Evolutionary conservation across 2,797 vertebrate genomes (phyloP).

Genomic region (Emys orbicularis): DNA sequence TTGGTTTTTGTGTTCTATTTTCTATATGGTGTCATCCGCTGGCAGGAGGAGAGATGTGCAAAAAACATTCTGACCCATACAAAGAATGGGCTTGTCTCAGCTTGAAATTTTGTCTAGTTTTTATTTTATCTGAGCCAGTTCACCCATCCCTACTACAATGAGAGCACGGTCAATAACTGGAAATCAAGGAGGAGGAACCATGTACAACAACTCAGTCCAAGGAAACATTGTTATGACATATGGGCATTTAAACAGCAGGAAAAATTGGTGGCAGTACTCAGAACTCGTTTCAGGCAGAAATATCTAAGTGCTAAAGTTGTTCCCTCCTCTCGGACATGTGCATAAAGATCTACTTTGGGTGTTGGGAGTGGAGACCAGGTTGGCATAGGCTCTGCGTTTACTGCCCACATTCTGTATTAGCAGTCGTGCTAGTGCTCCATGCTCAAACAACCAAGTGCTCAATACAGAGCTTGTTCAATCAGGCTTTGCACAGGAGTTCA

Average conservation of each 20-base stretch:
- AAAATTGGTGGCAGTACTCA: neutral
- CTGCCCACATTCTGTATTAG: fast-evolving
- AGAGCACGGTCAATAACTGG: neutral
- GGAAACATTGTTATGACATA: neutral
- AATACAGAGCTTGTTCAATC: neutral
- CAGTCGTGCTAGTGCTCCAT: neutral
- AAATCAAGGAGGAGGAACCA: neutral
- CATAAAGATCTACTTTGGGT: neutral
- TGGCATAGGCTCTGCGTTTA: neutral
- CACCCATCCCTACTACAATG: neutral
- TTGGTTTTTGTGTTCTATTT: neutral
- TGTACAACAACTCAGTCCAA: neutral
- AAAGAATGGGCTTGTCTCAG: neutral
- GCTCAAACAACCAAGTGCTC: neutral
- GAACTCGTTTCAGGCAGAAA: neutral
- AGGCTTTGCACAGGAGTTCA: neutral
- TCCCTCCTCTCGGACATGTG: neutral
- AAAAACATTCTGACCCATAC: neutral
- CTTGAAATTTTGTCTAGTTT: neutral
- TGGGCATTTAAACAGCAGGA: neutral
- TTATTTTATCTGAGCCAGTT: neutral
- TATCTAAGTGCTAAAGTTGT: neutral
- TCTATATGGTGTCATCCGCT: neutral
- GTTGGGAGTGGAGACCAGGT: neutral
- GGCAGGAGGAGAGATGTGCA: neutral